Evolutionary conservation across 2,888 invertebrate species (phyloP), one percentile per base, ranked within the genome.

Genomic region (Pheosia tremula): DNA sequence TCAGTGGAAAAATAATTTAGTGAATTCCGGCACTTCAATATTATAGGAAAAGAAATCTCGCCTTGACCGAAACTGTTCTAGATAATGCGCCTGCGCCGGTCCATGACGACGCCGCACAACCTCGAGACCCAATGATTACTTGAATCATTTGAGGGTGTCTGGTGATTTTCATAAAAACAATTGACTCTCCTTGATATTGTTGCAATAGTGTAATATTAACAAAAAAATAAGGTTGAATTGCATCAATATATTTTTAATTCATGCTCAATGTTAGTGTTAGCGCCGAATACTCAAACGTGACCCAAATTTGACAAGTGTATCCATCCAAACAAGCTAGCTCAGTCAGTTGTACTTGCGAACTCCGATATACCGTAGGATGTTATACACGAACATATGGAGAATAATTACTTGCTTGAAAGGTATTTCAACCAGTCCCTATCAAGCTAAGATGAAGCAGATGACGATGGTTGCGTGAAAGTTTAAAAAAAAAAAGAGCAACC

Each of bases 51-150:
- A 78, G 71, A 75, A 75, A 75, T 63, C 59, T 45, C 4, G 36
- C 76, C 79, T 77, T 78, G 76, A 68, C 74, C 61, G 63, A 37
- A 63, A 59, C 56, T 72, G 76, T 77, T 74, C 79, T 66, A 76
- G 69, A 76, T 78, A 67, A 64, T 58, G 57, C 38, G 52, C 50
- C 60, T 3, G 64, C 67, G 55, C 9, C 64, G 72, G 77, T 66
- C 77, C 79, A 60, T 77, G 69, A 77, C 77, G 67, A 47, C 56
- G 71, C 72, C 74, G 75, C 77, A 66, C 66, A 57, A 58, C 57
- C 60, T 59, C 53, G 53, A 43, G 36, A 36, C 38, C 52, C 52
- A 43, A 53, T 52, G 43, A 69, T 71, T 73, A 75, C 71, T 65
- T 61, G 60, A 62, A 62, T 57, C 64, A 64, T 58, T 78, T 65